Percentiles rank a stretch among this genome's conserved stretches.
These are phyloP conservation scores for Motacilla tschutschensis DNA, from an alignment of 2,113 vertebrate species.

Conservation along the genomic window DNA sequence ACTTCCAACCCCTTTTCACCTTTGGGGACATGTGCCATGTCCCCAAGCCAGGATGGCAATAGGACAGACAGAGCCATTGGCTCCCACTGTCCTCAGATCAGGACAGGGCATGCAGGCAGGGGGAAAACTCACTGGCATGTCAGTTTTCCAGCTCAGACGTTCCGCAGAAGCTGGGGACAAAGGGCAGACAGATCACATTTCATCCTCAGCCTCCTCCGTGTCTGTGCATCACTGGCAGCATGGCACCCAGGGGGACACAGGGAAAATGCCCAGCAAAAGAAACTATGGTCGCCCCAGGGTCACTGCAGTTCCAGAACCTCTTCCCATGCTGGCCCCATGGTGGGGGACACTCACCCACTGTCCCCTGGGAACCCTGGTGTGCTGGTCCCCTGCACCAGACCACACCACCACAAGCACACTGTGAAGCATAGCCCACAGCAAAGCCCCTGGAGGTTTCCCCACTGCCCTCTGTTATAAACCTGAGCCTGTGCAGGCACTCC, in stretches of 20 bases:
- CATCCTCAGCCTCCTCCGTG: background rate
- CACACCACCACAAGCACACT: background rate
- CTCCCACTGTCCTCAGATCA: background rate
- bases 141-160: slow-evolving; percentile 52
- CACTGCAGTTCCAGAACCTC: background rate
- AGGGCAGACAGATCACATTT: background rate
- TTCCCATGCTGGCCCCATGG: background rate
- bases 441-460: background rate
- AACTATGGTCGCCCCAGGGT: background rate
- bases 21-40: rapidly evolving
- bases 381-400: background rate
- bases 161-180: slow-evolving; percentile 65
- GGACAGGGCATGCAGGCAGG: background rate
- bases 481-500: background rate
- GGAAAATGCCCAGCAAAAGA: background rate
- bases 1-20: too few relatives aligned
- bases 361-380: background rate
- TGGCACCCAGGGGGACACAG: background rate
- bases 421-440: background rate
- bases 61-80: background rate
- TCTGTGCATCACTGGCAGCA: background rate
- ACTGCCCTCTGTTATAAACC: background rate
- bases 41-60: background rate
- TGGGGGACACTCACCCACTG: rapidly evolving
- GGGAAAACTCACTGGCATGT: background rate